phyloP scores from a whole-genome alignment of 2,888 invertebrate species.

The Cheilosia grossa region DNA sequence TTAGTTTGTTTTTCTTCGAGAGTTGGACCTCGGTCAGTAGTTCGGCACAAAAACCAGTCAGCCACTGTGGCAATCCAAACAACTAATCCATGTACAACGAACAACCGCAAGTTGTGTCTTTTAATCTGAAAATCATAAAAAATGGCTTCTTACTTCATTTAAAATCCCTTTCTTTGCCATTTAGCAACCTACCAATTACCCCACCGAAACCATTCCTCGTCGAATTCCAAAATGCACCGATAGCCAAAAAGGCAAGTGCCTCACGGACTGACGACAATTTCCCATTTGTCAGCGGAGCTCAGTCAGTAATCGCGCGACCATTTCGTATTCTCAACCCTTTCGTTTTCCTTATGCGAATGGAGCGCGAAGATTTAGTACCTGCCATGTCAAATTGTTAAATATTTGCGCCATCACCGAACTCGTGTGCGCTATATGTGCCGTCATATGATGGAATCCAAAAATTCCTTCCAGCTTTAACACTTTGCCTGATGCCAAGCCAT shows the following conservation, averaged over 20 bases:
- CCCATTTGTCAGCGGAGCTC: conserved; percentile 66
- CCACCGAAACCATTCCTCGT: not conserved
- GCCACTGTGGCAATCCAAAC: no score
- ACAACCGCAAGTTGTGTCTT: no score
- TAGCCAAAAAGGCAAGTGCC: conserved; percentile 16
- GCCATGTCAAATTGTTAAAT: conserved; percentile 75
- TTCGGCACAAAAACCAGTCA: no score
- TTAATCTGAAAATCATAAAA: no score
- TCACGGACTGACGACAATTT: conserved; percentile 59
- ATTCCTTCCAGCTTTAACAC: conserved; percentile 68
- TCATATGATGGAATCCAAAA: conserved; percentile 72
- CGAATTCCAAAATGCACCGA: not conserved
- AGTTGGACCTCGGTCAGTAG: no score
- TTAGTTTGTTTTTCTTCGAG: no score
- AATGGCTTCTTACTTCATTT: no score
- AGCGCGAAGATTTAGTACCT: conserved; percentile 72
- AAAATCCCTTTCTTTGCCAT: not conserved
- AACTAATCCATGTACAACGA: no score
- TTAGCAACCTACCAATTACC: not conserved
- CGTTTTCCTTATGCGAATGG: conserved; percentile 51
- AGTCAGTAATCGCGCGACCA: conserved; percentile 52
- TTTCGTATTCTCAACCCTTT: conserved; percentile 69
- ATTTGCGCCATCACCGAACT: conserved; percentile 73
- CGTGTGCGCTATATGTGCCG: conserved; percentile 43
- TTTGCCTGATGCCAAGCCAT: conserved; percentile 72